Percentiles rank a stretch among this genome's conserved stretches.
phyloP scores from a whole-genome alignment of 2,888 invertebrate species.

The Hemistola chrysoprasaria region DNA sequence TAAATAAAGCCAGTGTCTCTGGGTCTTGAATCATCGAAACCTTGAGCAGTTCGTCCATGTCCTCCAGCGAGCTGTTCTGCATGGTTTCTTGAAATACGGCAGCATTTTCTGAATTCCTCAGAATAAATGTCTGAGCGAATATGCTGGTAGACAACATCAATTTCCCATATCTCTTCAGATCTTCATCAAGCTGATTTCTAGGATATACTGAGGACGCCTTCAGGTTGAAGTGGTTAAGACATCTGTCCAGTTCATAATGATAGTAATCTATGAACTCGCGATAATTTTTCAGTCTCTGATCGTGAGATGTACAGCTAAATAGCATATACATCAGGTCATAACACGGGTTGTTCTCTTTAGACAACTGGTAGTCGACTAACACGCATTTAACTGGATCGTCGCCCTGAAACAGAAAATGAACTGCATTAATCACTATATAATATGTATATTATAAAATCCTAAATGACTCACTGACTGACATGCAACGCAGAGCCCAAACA shows the following conservation, averaged over 20 bases:
- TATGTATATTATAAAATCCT: too few relatives aligned
- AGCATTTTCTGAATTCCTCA: slow-evolving; percentile 34
- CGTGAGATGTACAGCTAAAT: slow-evolving; percentile 44
- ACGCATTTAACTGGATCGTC: slow-evolving; percentile 30
- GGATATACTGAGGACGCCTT: slow-evolving; percentile 35
- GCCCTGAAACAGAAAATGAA: slow-evolving; percentile 27
- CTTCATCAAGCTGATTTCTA: slow-evolving; percentile 37
- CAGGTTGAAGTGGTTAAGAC: slow-evolving; percentile 31
- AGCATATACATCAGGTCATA: slow-evolving; percentile 42
- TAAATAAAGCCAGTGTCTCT: slow-evolving; percentile 2
- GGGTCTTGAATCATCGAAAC: not conserved
- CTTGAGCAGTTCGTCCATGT: not conserved
- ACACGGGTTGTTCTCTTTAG: slow-evolving; percentile 36
- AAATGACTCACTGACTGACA: too few relatives aligned
- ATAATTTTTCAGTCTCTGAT: slow-evolving; percentile 35
- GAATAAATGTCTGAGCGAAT: slow-evolving; percentile 25
- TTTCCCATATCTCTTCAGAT: slow-evolving; percentile 38
- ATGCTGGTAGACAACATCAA: slow-evolving; percentile 24
- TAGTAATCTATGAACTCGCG: slow-evolving; percentile 33
- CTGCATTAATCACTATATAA: too few relatives aligned
- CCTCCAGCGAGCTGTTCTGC: not conserved
- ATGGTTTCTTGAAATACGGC: slow-evolving; percentile 9
- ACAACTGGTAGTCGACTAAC: slow-evolving; percentile 48
- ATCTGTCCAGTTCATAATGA: slow-evolving; percentile 33
- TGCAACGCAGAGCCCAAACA: too few relatives aligned